Evolutionary conservation across 2,797 vertebrate genomes (phyloP).

Genomic region (Antennarius maculatus): DNA sequence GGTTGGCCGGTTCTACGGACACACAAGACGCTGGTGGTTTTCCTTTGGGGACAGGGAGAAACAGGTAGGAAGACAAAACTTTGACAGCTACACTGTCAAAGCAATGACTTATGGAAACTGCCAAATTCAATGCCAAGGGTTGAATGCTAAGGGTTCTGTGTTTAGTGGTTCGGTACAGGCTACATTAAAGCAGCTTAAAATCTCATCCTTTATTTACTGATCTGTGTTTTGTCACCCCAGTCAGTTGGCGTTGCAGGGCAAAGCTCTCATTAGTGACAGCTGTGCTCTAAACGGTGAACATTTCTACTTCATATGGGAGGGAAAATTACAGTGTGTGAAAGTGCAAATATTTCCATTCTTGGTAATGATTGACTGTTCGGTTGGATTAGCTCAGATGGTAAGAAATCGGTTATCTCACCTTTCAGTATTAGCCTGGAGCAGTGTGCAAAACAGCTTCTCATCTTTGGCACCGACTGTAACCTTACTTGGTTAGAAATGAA

Average conservation of each 20-base stretch:
- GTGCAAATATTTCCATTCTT: not conserved
- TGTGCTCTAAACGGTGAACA: not conserved
- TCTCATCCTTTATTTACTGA: not conserved
- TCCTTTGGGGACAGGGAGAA: constrained; percentile 23
- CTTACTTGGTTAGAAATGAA: not conserved
- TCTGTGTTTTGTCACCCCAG: not conserved
- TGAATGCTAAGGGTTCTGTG: too few relatives aligned
- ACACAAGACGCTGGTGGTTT: constrained; percentile 23
- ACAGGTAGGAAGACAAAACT: constrained; percentile 8
- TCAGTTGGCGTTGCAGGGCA: not conserved
- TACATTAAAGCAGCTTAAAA: too few relatives aligned
- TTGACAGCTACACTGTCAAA: not conserved
- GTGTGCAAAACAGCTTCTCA: not conserved
- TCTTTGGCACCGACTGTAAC: not conserved
- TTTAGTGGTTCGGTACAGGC: not conserved
- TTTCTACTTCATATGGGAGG: not conserved
- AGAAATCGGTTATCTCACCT: not conserved
- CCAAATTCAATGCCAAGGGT: too few relatives aligned
- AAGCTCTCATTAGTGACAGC: not conserved
- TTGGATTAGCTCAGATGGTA: not conserved
- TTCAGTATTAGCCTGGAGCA: not conserved
- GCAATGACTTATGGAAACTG: not conserved
- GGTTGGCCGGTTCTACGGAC: constrained; percentile 24
- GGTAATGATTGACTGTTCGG: not conserved
- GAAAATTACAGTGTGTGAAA: too few relatives aligned